A percentile compares a stretch with the other conserved stretches of the same genome.
These are phyloP conservation scores for Lophochroa leadbeateri DNA, from an alignment of 2,113 vertebrate genomes.

Conservation along the genomic window DNA sequence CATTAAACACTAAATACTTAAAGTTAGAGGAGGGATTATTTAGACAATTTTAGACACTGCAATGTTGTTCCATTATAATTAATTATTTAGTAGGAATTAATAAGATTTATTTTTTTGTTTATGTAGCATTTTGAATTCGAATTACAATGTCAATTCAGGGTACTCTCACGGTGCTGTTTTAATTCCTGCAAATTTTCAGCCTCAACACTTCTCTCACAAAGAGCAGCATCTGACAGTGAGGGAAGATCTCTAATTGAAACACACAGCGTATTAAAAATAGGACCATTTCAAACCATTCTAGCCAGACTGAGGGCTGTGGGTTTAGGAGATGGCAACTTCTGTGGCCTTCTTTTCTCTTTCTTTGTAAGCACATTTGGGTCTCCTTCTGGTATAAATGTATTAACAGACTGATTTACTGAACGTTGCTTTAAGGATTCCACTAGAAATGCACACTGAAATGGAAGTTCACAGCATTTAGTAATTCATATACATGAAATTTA, in stretches of 20 bases:
- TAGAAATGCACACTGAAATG: conserved; percentile 78
- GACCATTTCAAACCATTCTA: conserved; percentile 75
- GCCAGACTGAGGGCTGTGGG: conserved; percentile 59
- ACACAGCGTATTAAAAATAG: not conserved
- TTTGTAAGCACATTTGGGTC: not conserved
- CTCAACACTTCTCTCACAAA: not conserved
- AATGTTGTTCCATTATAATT: not conserved
- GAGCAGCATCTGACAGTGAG: not conserved
- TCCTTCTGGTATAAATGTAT: not conserved
- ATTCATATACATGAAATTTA: not conserved
- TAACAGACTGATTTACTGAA: conserved; percentile 2
- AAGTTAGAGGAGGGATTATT: not conserved
- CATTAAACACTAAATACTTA: not conserved
- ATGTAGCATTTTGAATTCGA: not conserved
- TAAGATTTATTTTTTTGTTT: not conserved
- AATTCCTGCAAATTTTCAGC: not conserved
- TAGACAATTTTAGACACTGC: not conserved
- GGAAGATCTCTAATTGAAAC: not conserved
- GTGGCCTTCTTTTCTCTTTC: conserved; percentile 19
- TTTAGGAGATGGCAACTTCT: conserved; percentile 54
- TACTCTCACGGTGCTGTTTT: not conserved
- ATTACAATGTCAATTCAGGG: not conserved
- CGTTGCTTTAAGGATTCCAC: conserved; percentile 77
- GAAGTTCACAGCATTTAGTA: not conserved
- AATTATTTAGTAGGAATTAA: not conserved